Base-by-base conservation (phyloP, 2,797 vertebrate genomes). In the Synanceia verrucosa region DNA sequence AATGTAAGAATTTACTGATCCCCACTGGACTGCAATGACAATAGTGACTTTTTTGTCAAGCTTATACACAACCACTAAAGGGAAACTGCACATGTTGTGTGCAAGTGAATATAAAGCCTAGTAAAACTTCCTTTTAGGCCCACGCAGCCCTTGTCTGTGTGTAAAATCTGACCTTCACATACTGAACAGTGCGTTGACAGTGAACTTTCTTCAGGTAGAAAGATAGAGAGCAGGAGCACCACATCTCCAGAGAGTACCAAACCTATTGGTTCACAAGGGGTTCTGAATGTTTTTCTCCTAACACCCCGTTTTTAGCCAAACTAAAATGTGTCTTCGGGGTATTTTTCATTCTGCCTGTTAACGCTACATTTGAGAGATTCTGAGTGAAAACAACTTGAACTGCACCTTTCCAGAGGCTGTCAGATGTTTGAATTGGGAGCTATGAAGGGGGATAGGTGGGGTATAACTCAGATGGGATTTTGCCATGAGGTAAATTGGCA, bases 401-500 rank as follows among this genome's bases (percentile, higher is more conserved):
- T 84, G 82, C 85, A 89, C 86, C 86, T 91, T 90, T 91, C 86
- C 82, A 90, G 89, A 91, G 87, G 85, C 88, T 84, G 81, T 86
- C 70, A 79, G 85, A 90, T 89, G 89, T 89, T 89, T 87, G 89
- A 88, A 89, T 80, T 76, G 90, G 90, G 90, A 90, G 77, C 85
- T 76, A 76, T 87, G 84, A 86, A 81, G 80, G 62, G 78, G 80
- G 82, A 76, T 85, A 86, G 86, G 84, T 85, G 80, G 79, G 86
- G 75, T 82, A 82, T 69, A 84, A 86, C 74, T 88, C 90, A 79
- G 83, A 89, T 73, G 91, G 87, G 90, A 91, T 89, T 85, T 87
- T 83, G 89, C 92, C 90, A 81, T 85, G 87, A 89, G 90, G 89
- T 89, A 89, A 86, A 88, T 70, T 93, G 92, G 92, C 92, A 93